Evolutionary conservation across 2,113 vertebrate genomes (phyloP).

Genomic region (Eolophus roseicapilla): DNA sequence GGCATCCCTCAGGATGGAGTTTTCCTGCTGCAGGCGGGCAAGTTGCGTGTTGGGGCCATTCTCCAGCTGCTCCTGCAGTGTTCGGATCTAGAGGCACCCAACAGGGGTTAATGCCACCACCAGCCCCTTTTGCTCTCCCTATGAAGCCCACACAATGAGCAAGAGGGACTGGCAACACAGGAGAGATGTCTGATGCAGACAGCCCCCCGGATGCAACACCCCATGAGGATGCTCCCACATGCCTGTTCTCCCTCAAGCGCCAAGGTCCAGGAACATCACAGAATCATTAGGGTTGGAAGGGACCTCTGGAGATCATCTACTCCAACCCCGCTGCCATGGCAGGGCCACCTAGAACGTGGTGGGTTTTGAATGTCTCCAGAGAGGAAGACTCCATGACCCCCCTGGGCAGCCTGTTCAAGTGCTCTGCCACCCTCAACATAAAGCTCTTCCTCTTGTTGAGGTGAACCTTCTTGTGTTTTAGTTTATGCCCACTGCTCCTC

Average conservation of each 20-base stretch:
- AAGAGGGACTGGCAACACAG: background rate
- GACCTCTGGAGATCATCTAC: too few relatives aligned
- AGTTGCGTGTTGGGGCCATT: slow-evolving; percentile 64
- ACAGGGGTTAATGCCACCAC: background rate
- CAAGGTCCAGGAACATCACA: rapidly evolving
- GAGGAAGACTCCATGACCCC: too few relatives aligned
- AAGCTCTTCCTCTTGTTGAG: too few relatives aligned
- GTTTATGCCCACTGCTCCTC: too few relatives aligned
- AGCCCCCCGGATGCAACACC: background rate
- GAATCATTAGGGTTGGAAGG: background rate
- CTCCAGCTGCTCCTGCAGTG: slow-evolving; percentile 92
- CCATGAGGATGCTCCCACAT: rapidly evolving
- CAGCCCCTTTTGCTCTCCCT: background rate
- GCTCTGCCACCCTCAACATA: too few relatives aligned
- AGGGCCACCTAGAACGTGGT: too few relatives aligned
- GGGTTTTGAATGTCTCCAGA: too few relatives aligned
- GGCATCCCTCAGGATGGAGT: slow-evolving; percentile 19
- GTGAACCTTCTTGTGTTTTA: too few relatives aligned
- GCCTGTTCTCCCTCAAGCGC: background rate
- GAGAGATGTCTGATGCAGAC: background rate
- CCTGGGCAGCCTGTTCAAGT: too few relatives aligned
- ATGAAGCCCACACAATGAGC: rapidly evolving
- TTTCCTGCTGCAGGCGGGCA: slow-evolving; percentile 28
- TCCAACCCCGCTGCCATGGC: too few relatives aligned
- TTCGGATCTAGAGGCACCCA: slow-evolving; percentile 77